Base-by-base conservation (phyloP, 2,797 vertebrate genomes). In the Acanthurus tractus region DNA sequence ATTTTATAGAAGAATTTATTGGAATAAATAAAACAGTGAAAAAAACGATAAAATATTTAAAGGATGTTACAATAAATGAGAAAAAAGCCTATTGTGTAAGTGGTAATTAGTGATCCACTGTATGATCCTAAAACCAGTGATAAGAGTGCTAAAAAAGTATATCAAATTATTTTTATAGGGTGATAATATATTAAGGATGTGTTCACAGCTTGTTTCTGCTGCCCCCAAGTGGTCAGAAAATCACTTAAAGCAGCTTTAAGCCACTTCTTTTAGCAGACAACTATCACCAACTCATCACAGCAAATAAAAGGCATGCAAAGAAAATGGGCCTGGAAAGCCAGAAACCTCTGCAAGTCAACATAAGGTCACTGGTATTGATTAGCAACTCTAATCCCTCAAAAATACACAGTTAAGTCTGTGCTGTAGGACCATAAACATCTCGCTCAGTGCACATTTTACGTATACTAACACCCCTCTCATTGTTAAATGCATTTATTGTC, bases 391-490 rank as follows among this genome's bases (percentile, higher is more conserved):
- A 40, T 11, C 38, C 13, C 14, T n/a, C 18, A 45, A 17, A 42
- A 40, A 72, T 2, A 58, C 7, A n/a, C 12, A 6, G 29, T 20
- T 48, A 11, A n/a, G 40, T 52, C 13, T 18, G 18, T 18, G 14
- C n/a, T 10, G 1, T 0, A 3, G 15, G 34, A 29, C 15, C 12
- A 15, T 3, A n/a, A 25, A 20, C 6, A 40, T 34, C 34, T 42
- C 6, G n/a, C 34, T 64, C 4, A 2, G 23, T 9, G 4, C 63
- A 46, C 20, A 48, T 63, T 44, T 22, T 11, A 18, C 17, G 57
- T 63, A 50, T 13, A 40, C 50, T 48, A n/a, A 38, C 45, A 61
- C 53, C 29, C 8, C 40, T n/a, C 62, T 79, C 48, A 25, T 22
- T 44, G 20, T 25, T 25, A 23, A 40, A 14, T 50, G 10, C 74